Base-by-base conservation (phyloP, 2,113 vertebrate species). In the Epinephelus lanceolatus region DNA sequence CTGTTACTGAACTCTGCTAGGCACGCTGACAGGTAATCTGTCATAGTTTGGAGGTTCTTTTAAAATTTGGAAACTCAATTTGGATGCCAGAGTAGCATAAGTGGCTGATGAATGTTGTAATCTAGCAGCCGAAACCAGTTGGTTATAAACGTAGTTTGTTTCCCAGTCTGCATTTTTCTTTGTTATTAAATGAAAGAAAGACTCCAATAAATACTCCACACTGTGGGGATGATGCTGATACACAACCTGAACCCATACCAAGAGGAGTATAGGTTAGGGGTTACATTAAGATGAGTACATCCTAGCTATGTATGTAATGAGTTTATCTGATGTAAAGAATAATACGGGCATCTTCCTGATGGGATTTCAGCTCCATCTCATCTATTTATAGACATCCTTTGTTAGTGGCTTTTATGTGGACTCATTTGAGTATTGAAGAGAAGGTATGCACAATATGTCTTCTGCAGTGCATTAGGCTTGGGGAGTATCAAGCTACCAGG, bases 21-120 rank as follows among this genome's bases (percentile, higher is more conserved):
- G 56, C 71, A 62, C 1, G 4, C 0, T 55, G 71, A 74, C 71
- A 70, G 74, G 71, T 73, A 33, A 84, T 88, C 84, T 40, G 66
- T 88, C 82, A 77, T 1, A 30, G 52, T 83, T 89, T 81, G 14
- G 33, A 81, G 33, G 18, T 53, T 57, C 10, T 63, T 82, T 70
- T 15, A 60, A 77, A 74, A 62, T 66, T 52, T 1, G 66, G 10
- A 63, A 80, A 84, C 57, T 68, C 18, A 25, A 52, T 86, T 80
- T 72, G 18, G 12, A 13, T 33, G 37, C 42, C 65, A 71, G 49
- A 53, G 42, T n/a, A 69, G 19, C 18, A 18, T 15, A 53, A 63
- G 37, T 27, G 6, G 6, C 60, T 57, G 71, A 80, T 51, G 27
- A 61, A 79, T 81, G 59, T 65, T 56, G 55, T 52, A 62, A 80